These are phyloP conservation scores for Halotydeus destructor DNA, from an alignment of 1,140 invertebrate genomes.

Conservation along the genomic window DNA sequence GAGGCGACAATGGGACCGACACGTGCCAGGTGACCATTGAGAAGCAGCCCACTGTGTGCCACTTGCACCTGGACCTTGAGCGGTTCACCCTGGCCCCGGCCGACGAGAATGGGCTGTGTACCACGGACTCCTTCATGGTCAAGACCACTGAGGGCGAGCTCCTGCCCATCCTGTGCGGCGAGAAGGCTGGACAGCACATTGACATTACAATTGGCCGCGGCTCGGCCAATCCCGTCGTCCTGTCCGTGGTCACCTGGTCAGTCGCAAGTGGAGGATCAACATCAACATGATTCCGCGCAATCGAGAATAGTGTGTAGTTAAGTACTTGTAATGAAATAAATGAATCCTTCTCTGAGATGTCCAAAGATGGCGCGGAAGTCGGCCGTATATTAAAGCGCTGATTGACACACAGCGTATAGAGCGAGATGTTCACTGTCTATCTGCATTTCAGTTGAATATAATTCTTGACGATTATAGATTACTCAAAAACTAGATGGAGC, in stretches of 20 bases:
- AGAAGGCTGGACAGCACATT: constrained; percentile 66
- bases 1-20: constrained; percentile 38
- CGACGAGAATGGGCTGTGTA: constrained; percentile 43
- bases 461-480: too few relatives aligned
- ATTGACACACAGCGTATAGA: too few relatives aligned
- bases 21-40: constrained; percentile 45
- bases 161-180: constrained; percentile 47
- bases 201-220: constrained; percentile 49
- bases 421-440: too few relatives aligned
- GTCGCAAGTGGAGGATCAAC: constrained; percentile 19
- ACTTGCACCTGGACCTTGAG: constrained; percentile 53
- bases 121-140: constrained; percentile 43
- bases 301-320: too few relatives aligned
- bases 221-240: constrained; percentile 41
- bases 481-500: too few relatives aligned
- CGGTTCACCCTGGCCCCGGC: constrained; percentile 48
- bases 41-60: constrained; percentile 43
- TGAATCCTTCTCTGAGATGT: too few relatives aligned
- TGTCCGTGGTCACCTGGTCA: constrained; percentile 32
- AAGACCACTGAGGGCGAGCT: constrained; percentile 38
- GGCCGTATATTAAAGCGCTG: too few relatives aligned
- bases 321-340: too few relatives aligned
- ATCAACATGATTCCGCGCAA: constrained; percentile 11
- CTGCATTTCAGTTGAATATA: too few relatives aligned
- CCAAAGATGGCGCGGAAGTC: too few relatives aligned